Conservation (phyloP, 2,888 invertebrate genomes). For the Phengaris arion region DNA sequence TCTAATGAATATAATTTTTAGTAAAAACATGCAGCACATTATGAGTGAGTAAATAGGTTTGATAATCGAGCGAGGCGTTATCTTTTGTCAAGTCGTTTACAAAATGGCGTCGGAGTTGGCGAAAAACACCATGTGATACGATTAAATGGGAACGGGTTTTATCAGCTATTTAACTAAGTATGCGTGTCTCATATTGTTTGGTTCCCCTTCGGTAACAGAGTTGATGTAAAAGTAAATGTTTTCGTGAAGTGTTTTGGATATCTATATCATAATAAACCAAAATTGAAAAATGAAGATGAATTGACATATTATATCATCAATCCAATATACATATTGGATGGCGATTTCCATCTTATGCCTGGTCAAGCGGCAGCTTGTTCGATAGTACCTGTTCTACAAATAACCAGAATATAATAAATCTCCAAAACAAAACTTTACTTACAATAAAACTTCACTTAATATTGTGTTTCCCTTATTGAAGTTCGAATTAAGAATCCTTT, state of each 20-base stretch:
- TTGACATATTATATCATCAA: neutral
- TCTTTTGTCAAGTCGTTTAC: conserved; percentile 41
- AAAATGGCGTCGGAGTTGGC: conserved; percentile 35
- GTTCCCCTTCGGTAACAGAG: neutral
- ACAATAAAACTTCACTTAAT: too few relatives aligned
- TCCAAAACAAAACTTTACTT: too few relatives aligned
- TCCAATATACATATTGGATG: too few relatives aligned
- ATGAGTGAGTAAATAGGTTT: conserved; percentile 37
- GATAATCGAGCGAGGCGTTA: conserved; percentile 37
- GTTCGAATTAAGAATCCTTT: neutral
- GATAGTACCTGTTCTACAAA: too few relatives aligned
- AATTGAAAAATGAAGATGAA: neutral
- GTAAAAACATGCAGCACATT: conserved; percentile 32
- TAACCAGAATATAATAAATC: too few relatives aligned
- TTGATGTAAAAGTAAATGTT: neutral
- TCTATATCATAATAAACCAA: neutral
- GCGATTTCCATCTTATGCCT: too few relatives aligned
- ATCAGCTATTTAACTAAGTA: conserved; percentile 15
- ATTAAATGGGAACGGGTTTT: conserved; percentile 25
- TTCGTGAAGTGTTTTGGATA: neutral
- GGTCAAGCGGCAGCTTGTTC: too few relatives aligned
- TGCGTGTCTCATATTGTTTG: neutral
- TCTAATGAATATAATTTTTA: neutral
- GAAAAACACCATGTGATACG: conserved; percentile 32
- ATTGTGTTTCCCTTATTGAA: neutral